These are phyloP conservation scores for human (Homo sapiens) DNA, from an alignment of 2,113 vertebrate species.

Conservation along the genomic window GRCh38 chr13:36081001-36081500, in stretches of 20 bases:
- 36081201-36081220: constrained; percentile 20
- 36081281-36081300: not conserved
- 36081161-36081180: constrained; percentile 26
- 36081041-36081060: not conserved
- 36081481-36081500: not conserved
- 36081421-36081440: not conserved
- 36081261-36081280: constrained; percentile 14
- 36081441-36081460: constrained; percentile 2
- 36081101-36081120: not conserved
- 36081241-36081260: not conserved
- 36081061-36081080: not conserved
- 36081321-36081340: constrained; percentile 30
- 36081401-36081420: constrained; percentile 41
- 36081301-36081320: not conserved
- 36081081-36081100: not conserved
- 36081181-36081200: not conserved
- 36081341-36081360: not conserved
- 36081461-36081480: constrained; percentile 41
- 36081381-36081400: constrained; percentile 31
- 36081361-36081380: constrained; percentile 27
- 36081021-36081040: not conserved
- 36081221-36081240: not conserved
- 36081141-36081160: constrained; percentile 4
- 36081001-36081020: not conserved
- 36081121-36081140: not conserved